phyloP scores from a whole-genome alignment of 2,797 vertebrate genomes.

The Arctocebus calabarensis region DNA sequence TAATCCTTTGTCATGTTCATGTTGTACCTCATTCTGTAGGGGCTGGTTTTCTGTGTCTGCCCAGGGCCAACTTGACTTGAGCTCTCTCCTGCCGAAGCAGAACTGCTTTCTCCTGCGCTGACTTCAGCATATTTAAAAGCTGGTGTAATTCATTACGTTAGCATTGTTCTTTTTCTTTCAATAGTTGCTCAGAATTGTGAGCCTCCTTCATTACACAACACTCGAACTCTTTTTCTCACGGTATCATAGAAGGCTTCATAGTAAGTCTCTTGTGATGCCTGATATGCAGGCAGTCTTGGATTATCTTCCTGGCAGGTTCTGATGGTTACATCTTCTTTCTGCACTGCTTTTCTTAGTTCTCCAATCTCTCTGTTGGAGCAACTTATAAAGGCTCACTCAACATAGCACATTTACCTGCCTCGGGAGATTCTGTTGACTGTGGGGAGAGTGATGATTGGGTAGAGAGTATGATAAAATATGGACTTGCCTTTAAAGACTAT shows the following conservation, averaged over 20 bases:
- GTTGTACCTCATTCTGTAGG: constrained; percentile 91
- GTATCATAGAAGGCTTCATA: not conserved
- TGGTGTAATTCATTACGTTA: not conserved
- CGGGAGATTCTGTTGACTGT: constrained; percentile 14
- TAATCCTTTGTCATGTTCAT: constrained; percentile 91
- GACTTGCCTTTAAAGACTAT: constrained; percentile 91
- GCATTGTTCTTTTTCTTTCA: not conserved
- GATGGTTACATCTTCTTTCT: constrained; percentile 90
- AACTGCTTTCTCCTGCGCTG: not conserved
- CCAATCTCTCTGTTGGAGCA: constrained; percentile 85
- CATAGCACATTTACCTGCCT: not conserved
- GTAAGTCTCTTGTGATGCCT: not conserved
- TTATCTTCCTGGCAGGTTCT: constrained; percentile 94
- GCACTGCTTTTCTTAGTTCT: constrained; percentile 85
- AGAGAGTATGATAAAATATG: constrained; percentile 84
- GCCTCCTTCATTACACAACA: not conserved
- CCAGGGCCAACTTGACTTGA: not conserved
- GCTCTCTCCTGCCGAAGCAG: not conserved
- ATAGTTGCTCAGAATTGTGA: not conserved
- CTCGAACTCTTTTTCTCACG: not conserved
- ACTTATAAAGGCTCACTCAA: constrained; percentile 75
- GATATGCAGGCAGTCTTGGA: constrained; percentile 88
- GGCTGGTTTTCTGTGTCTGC: not conserved
- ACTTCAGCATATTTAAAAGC: not conserved
- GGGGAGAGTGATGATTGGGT: not conserved